Percentiles rank a stretch among this genome's conserved stretches.
Conservation (phyloP, 2,888 invertebrate species). For the Rotaria magnacalcarata region DNA sequence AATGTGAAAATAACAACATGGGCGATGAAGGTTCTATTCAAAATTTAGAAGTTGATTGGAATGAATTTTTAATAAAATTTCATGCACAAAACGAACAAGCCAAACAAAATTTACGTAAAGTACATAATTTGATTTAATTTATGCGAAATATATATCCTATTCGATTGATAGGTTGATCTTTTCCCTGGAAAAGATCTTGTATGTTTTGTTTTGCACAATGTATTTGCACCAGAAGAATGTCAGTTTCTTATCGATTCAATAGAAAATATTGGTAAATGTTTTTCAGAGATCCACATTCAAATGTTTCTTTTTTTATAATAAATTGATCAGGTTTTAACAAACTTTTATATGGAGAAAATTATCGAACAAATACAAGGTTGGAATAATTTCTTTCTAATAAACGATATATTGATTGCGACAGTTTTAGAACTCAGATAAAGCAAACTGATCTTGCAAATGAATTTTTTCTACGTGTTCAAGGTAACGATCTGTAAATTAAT, state of each 20-base stretch:
- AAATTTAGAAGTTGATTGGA: background rate
- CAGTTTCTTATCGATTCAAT: background rate
- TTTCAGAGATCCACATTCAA: background rate
- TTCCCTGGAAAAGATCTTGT: background rate
- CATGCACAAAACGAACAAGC: background rate
- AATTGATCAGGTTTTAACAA: background rate
- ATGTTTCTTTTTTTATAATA: no score
- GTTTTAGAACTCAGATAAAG: background rate
- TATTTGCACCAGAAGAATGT: background rate
- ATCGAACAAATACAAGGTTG: constrained; percentile 2
- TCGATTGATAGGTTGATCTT: background rate
- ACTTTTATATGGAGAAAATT: background rate
- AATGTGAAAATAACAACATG: background rate
- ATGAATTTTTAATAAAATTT: background rate
- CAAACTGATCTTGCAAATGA: background rate
- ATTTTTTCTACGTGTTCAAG: background rate
- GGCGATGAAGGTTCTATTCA: background rate
- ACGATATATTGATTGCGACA: background rate
- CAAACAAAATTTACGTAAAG: background rate
- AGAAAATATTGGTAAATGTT: background rate
- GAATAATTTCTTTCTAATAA: background rate
- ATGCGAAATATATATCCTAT: background rate
- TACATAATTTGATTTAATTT: background rate
- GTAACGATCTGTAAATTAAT: background rate
- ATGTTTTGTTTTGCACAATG: background rate